Percentiles rank a stretch among this genome's conserved stretches.
phyloP scores from a whole-genome alignment of 1,140 invertebrate genomes.

The Aricia agestis region DNA sequence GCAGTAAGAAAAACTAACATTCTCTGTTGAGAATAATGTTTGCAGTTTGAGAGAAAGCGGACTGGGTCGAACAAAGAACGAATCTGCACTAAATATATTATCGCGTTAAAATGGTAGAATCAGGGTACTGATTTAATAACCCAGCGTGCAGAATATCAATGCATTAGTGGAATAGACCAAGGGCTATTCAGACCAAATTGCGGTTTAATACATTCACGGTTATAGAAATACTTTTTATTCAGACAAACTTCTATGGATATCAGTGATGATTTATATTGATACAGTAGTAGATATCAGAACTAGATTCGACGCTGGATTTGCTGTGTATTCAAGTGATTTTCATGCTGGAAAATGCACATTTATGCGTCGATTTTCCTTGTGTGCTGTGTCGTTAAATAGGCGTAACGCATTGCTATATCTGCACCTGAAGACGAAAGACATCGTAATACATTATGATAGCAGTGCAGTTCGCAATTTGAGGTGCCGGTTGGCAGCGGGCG shows the following conservation, averaged over 20 bases:
- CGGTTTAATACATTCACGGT: conserved; percentile 20
- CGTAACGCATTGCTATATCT: no score
- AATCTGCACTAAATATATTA: no score
- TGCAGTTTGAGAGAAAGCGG: no score
- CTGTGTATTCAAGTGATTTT: not conserved
- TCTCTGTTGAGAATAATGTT: no score
- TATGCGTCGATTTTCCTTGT: not conserved
- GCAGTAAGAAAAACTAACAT: no score
- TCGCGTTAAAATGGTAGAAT: no score
- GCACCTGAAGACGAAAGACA: no score
- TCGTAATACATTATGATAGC: no score
- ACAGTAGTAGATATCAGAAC: not conserved
- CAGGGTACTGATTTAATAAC: conserved; percentile 55
- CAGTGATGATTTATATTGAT: not conserved
- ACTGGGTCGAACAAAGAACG: no score
- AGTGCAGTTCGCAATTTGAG: no score
- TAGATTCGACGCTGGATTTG: not conserved
- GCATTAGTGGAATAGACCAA: conserved; percentile 60
- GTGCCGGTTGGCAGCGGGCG: no score
- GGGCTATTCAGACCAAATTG: conserved; percentile 37
- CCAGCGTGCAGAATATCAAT: conserved; percentile 61
- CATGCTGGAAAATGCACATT: not conserved
- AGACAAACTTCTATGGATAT: not conserved
- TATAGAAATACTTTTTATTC: conserved; percentile 14
- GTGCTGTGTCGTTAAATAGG: no score